These are phyloP conservation scores for Caprella mutica DNA, from an alignment of 2,888 invertebrate genomes.

Conservation along the genomic window DNA sequence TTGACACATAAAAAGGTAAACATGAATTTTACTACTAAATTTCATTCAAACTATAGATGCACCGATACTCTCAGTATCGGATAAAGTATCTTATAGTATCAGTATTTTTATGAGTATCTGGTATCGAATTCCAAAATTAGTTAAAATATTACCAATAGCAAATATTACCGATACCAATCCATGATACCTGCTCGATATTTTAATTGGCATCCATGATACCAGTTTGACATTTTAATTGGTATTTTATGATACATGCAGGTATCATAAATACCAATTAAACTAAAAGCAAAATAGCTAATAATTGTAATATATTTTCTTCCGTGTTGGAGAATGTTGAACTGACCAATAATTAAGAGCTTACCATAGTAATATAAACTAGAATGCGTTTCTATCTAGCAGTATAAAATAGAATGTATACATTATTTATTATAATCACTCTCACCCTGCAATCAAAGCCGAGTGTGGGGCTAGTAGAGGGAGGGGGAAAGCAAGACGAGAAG, in stretches of 20 bases:
- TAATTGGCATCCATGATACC: too few species aligned
- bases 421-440: not conserved
- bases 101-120: not conserved
- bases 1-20: too few species aligned
- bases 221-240: too few species aligned
- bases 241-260: too few species aligned
- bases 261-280: not conserved
- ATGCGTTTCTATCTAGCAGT: not conserved
- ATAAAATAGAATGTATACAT: not conserved
- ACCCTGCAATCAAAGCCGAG: slow-evolving; percentile 33
- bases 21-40: too few species aligned
- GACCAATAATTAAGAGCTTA: not conserved
- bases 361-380: not conserved
- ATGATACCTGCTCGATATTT: too few species aligned
- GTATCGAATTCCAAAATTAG: too few species aligned
- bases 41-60: too few species aligned
- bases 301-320: not conserved
- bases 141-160: not conserved
- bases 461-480: slow-evolving; percentile 30
- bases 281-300: not conserved
- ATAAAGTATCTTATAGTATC: not conserved
- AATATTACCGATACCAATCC: not conserved
- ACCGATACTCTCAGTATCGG: not conserved
- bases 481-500: slow-evolving; percentile 32
- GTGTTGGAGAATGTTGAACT: not conserved